Conservation (phyloP, 2,113 vertebrate species). For the Ondatra zibethicus region DNA sequence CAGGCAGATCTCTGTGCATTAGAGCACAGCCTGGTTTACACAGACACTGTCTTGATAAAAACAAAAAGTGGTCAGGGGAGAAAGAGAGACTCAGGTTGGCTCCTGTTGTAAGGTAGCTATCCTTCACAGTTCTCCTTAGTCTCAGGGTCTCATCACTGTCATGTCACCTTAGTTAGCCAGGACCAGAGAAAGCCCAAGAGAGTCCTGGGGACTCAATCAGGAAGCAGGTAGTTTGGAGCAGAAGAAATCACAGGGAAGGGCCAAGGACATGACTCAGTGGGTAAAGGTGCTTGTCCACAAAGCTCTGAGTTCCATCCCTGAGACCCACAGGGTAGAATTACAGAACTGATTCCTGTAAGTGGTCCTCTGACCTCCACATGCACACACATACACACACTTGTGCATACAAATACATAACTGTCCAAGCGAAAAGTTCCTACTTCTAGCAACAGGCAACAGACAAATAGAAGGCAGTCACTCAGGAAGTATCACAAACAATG, state of each 20-base stretch:
- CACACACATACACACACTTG: too few species aligned
- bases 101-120: not conserved
- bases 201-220: not conserved
- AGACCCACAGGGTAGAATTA: not conserved
- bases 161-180: not conserved
- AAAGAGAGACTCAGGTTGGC: not conserved
- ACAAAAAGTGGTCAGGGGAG: not conserved
- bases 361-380: not conserved
- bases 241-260: not conserved
- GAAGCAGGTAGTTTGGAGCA: not conserved
- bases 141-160: too few species aligned
- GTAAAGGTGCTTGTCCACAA: not conserved
- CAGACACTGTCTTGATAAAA: not conserved
- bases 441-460: not conserved
- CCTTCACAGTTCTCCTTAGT: not conserved
- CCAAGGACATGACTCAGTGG: not conserved
- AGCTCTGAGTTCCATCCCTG: not conserved
- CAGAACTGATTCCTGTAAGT: not conserved
- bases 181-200: not conserved
- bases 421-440: not conserved
- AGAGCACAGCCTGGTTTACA: not conserved
- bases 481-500: not conserved
- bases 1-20: not conserved
- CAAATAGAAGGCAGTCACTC: not conserved
- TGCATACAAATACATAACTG: too few species aligned